Percentiles rank a stretch among this genome's conserved stretches.
Conservation (phyloP, 2,797 vertebrate genomes). For the Bovichtus diacanthus region DNA sequence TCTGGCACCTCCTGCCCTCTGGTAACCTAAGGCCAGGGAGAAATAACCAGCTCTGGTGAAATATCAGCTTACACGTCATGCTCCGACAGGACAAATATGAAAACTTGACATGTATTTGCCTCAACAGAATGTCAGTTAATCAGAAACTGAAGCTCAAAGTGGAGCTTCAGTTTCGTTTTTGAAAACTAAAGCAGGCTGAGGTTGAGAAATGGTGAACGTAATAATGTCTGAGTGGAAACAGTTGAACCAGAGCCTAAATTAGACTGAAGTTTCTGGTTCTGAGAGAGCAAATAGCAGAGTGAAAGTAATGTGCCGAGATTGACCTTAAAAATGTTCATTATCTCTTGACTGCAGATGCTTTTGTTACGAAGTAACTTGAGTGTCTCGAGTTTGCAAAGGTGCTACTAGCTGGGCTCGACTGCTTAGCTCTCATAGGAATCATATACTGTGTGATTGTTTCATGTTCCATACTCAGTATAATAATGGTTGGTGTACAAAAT, state of each 20-base stretch:
- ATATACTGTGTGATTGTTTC: too few relatives aligned
- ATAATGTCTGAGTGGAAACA: constrained; percentile 67
- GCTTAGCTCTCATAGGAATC: too few relatives aligned
- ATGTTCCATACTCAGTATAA: too few relatives aligned
- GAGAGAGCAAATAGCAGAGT: constrained; percentile 1
- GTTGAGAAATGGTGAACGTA: constrained; percentile 53
- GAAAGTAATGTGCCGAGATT: background rate
- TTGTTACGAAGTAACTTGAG: too few relatives aligned
- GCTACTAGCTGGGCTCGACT: too few relatives aligned
- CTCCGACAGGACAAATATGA: constrained; percentile 52
- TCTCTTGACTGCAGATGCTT: too few relatives aligned
- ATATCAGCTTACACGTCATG: constrained; percentile 58
- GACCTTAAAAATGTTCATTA: too few relatives aligned
- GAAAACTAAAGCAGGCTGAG: constrained; percentile 41
- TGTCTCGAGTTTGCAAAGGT: too few relatives aligned
- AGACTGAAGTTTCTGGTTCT: constrained; percentile 33
- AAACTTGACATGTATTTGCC: constrained; percentile 46
- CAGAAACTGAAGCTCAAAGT: constrained; percentile 67
- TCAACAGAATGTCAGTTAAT: constrained; percentile 65
- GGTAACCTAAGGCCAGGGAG: constrained; percentile 51
- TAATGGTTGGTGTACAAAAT: too few relatives aligned
- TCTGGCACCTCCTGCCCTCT: constrained; percentile 45
- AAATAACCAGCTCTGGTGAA: constrained; percentile 44
- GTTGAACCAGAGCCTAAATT: constrained; percentile 55
- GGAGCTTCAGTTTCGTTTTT: constrained; percentile 26